These are phyloP conservation scores for Arbacia lixula DNA, from an alignment of 53 echinoderm and acorn worm species.

Conservation along the genomic window DNA sequence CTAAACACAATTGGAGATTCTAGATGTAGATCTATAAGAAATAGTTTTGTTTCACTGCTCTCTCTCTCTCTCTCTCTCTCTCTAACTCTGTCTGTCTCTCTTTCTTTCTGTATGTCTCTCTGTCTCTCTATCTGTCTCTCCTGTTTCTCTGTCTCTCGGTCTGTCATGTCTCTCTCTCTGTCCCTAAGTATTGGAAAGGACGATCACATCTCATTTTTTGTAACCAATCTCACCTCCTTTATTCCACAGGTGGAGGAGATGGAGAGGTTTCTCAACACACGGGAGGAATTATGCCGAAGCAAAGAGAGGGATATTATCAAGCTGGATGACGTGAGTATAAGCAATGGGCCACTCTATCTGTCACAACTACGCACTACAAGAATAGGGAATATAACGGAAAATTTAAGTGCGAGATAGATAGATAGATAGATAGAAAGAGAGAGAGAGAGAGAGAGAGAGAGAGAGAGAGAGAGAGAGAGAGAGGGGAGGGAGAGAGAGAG, in stretches of 20 bases:
- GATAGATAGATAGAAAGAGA: neutral
- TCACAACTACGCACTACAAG: too few species aligned
- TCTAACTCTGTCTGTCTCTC: too few species aligned
- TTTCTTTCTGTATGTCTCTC: neutral
- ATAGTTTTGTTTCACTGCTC: too few species aligned
- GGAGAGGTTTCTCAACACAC: conserved; percentile 75
- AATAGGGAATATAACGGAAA: too few species aligned
- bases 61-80: too few species aligned
- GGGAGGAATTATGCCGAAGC: conserved; percentile 75
- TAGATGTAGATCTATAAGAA: too few species aligned
- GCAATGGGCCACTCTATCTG: too few species aligned
- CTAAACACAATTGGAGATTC: too few species aligned
- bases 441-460: neutral
- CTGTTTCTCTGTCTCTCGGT: neutral
- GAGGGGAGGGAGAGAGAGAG: neutral
- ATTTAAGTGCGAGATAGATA: too few species aligned
- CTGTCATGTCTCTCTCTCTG: too few species aligned
- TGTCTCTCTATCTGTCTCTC: neutral
- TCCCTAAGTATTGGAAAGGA: too few species aligned
- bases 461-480: neutral
- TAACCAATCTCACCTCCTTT: neutral
- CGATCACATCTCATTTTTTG: too few species aligned
- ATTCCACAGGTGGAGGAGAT: conserved; percentile 67
- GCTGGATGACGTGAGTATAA: conserved; percentile 78
- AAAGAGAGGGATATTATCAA: conserved; percentile 75